These are phyloP conservation scores for Sigmodon hispidus DNA, from an alignment of 2,113 vertebrate genomes.

Conservation along the genomic window DNA sequence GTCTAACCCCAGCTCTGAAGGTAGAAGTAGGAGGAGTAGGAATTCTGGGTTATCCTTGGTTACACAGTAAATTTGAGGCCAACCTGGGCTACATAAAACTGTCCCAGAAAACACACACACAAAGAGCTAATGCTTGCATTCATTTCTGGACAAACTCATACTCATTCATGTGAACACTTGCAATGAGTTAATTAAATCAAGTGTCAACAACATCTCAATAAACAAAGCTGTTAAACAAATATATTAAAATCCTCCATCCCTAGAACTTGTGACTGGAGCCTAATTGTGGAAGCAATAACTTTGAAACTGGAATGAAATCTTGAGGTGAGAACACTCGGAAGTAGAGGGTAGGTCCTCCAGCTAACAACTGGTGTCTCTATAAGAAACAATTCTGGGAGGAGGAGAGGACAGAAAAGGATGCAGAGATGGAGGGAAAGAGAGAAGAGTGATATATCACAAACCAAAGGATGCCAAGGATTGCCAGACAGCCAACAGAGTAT, in stretches of 20 bases:
- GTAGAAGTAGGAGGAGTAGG: neutral
- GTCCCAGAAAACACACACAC: neutral
- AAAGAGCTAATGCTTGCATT: neutral
- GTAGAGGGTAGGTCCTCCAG: neutral
- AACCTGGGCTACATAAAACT: neutral
- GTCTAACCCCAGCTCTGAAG: neutral
- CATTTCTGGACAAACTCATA: neutral
- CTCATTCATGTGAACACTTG: neutral
- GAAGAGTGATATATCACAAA: neutral
- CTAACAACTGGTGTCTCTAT: neutral
- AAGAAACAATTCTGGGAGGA: neutral
- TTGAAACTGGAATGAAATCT: too few relatives aligned
- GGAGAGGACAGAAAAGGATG: neutral
- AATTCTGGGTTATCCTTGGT: neutral
- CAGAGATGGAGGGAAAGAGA: neutral
- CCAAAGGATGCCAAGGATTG: neutral
- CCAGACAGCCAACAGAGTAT: neutral
- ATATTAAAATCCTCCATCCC: neutral
- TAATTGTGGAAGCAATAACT: neutral
- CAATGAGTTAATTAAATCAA: neutral
- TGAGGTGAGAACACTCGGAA: neutral
- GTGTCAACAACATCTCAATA: neutral
- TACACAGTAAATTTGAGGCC: neutral
- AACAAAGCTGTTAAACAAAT: neutral
- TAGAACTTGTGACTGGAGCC: neutral